A percentile compares a stretch with the other conserved stretches of the same genome.
Conservation (phyloP, 2,113 vertebrate genomes). For the Lampris megalopsis region DNA sequence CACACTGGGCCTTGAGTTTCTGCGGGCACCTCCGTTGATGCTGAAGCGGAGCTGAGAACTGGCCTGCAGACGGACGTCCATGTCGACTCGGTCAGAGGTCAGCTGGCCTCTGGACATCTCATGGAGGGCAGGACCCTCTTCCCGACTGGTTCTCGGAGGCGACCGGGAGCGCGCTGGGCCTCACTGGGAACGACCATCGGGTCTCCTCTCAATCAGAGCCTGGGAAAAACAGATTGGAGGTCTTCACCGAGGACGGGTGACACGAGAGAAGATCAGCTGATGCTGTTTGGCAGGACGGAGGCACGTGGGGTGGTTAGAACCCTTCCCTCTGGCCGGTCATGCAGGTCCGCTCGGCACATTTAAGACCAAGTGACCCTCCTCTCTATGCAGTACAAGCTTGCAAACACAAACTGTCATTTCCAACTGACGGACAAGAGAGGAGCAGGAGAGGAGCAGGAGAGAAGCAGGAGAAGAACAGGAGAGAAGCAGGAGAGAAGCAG, state of each 20-base stretch:
- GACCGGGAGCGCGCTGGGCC: constrained; percentile 28
- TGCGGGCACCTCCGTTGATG: constrained; percentile 52
- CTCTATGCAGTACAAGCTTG: neutral
- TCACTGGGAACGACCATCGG: constrained; percentile 33
- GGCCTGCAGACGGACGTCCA: constrained; percentile 71
- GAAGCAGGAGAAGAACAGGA: too few relatives aligned
- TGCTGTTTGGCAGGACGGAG: neutral
- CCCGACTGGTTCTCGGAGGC: neutral
- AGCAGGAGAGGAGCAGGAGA: too few relatives aligned
- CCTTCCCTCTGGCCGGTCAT: neutral
- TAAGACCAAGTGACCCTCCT: neutral
- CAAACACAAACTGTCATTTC: neutral
- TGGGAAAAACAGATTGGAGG: constrained; percentile 16
- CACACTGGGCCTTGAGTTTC: constrained; percentile 39
- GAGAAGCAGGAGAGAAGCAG: too few relatives aligned
- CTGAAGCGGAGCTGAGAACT: constrained; percentile 59
- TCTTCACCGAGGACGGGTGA: neutral
- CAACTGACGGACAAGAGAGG: neutral
- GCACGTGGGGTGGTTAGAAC: neutral
- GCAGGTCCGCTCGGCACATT: neutral
- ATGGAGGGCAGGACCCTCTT: constrained; percentile 3
- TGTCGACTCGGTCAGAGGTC: constrained; percentile 62
- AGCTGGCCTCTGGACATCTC: constrained; percentile 46
- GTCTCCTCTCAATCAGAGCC: constrained; percentile 12
- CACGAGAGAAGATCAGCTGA: neutral